Conservation (phyloP, 1,140 invertebrate species). For the Meteorus sp. region DNA sequence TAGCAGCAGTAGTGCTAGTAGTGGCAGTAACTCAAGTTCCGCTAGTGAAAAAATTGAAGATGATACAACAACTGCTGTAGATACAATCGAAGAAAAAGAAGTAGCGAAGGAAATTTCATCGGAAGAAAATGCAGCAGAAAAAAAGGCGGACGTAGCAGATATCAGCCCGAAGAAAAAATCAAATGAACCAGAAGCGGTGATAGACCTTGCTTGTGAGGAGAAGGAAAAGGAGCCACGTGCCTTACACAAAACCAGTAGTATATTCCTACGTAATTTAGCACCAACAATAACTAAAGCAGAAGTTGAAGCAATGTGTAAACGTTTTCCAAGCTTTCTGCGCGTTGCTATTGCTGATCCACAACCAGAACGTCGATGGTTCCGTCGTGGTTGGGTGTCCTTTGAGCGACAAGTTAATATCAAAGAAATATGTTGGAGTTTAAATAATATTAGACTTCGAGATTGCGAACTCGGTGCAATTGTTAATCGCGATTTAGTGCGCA, state of each 20-base stretch:
- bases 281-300: slow-evolving; percentile 95
- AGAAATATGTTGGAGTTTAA: slow-evolving; percentile 99
- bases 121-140: slow-evolving; percentile 42
- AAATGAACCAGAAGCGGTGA: slow-evolving; percentile 50
- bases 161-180: slow-evolving; percentile 40
- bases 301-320: slow-evolving; percentile 94
- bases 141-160: slow-evolving; percentile 42
- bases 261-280: slow-evolving; percentile 94
- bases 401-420: slow-evolving; percentile 96
- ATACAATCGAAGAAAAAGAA: not conserved
- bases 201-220: slow-evolving; percentile 55
- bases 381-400: slow-evolving; percentile 98
- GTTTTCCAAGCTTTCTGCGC: slow-evolving; percentile 93
- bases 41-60: slow-evolving; percentile 23
- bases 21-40: slow-evolving; percentile 50
- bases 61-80: not conserved
- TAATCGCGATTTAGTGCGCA: slow-evolving; percentile 88
- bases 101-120: slow-evolving; percentile 31
- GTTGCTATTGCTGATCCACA: slow-evolving; percentile 96
- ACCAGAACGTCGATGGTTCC: slow-evolving; percentile 91
- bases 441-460: slow-evolving; percentile 89
- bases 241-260: slow-evolving; percentile 93
- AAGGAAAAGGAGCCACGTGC: slow-evolving; percentile 68
- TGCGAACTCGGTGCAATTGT: slow-evolving; percentile 93
- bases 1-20: slow-evolving; percentile 50